Conservation (phyloP, 1,140 invertebrate species). For the Anthonomus grandis region DNA sequence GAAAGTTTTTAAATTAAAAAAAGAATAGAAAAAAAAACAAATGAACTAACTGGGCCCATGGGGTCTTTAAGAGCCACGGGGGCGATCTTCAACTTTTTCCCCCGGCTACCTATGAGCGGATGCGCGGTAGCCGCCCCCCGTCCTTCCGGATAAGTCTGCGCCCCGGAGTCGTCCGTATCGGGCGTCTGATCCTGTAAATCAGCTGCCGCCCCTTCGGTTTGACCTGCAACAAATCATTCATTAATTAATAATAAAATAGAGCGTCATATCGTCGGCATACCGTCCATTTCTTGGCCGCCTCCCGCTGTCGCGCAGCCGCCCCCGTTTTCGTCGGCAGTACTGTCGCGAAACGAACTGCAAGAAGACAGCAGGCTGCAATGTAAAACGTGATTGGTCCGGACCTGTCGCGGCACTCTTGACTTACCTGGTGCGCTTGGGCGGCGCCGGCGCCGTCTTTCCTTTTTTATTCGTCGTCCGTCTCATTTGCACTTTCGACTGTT, state of each 20-base stretch:
- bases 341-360: slow-evolving; percentile 79
- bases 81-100: slow-evolving; percentile 60
- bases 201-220: slow-evolving; percentile 53
- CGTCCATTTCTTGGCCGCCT: slow-evolving; percentile 47
- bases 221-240: no score
- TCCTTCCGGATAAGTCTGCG: slow-evolving; percentile 52
- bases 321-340: slow-evolving; percentile 50
- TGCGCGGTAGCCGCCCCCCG: slow-evolving; percentile 42
- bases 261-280: no score
- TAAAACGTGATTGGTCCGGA: slow-evolving; percentile 29
- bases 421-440: slow-evolving; percentile 90
- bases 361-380: slow-evolving; percentile 73
- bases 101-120: no score
- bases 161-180: slow-evolving; percentile 62
- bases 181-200: slow-evolving; percentile 61
- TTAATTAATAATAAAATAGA: no score
- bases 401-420: slow-evolving; percentile 26
- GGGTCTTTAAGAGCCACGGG: no score
- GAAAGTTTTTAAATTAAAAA: no score
- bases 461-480: slow-evolving; percentile 81
- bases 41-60: no score
- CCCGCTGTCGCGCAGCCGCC: slow-evolving; percentile 59
- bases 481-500: slow-evolving; percentile 72
- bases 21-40: no score
- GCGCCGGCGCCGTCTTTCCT: slow-evolving; percentile 90